A percentile compares a stretch with the other conserved stretches of the same genome.
Evolutionary conservation across 2,113 vertebrate genomes (phyloP).

Genomic region (Silurus glanis): DNA sequence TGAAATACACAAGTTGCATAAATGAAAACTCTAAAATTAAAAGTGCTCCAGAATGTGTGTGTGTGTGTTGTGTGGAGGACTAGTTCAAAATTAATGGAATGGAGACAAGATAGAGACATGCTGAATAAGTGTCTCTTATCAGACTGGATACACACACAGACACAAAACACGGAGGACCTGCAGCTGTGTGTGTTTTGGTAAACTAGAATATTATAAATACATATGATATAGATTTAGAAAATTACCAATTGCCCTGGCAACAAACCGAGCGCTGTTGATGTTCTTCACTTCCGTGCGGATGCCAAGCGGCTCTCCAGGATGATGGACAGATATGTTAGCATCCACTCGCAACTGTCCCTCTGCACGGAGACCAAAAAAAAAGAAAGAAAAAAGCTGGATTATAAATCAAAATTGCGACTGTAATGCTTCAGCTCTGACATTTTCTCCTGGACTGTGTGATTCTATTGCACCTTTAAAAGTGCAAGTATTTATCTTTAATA

Average conservation of each 20-base stretch:
- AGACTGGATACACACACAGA: neutral
- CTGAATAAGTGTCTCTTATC: neutral
- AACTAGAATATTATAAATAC: neutral
- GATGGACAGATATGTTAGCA: conserved; percentile 93
- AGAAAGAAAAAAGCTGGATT: conserved; percentile 4
- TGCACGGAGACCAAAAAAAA: conserved; percentile 32
- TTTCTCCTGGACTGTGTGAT: neutral
- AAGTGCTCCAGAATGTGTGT: neutral
- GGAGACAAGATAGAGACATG: neutral
- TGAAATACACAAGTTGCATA: neutral
- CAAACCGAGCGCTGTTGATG: conserved; percentile 89
- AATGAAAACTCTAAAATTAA: too few species aligned
- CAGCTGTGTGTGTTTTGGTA: neutral
- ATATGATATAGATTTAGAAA: neutral
- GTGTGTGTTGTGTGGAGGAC: neutral
- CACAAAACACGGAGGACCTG: neutral
- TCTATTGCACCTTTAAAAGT: neutral
- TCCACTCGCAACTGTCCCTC: conserved; percentile 97
- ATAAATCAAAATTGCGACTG: neutral
- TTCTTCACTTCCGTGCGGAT: conserved; percentile 95
- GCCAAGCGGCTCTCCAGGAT: conserved; percentile 83
- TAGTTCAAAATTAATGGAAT: neutral
- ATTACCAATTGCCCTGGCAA: conserved; percentile 90
- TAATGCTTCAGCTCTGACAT: neutral
- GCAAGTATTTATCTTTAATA: too few species aligned